phyloP scores from a whole-genome alignment of 2,797 vertebrate genomes.

The Aulostomus chinensis region DNA sequence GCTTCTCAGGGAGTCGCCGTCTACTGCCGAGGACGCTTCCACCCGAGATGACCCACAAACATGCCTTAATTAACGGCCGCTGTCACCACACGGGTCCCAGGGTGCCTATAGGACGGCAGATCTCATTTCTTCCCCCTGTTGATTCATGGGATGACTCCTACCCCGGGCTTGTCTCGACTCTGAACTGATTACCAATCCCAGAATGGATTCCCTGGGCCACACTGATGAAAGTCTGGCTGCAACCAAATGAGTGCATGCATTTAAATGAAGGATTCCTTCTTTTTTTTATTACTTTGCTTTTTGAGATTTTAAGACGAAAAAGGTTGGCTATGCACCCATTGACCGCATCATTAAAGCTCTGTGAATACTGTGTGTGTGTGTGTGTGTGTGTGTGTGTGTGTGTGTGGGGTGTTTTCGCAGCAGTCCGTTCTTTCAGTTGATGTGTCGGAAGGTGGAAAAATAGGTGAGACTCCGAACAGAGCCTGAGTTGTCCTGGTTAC shows the following conservation, averaged over 20 bases:
- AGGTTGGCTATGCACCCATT: slow-evolving; percentile 6
- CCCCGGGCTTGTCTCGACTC: slow-evolving; percentile 21
- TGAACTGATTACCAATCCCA: slow-evolving; percentile 43
- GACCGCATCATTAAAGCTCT: too few relatives aligned
- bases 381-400: too few relatives aligned
- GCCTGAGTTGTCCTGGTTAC: too few relatives aligned
- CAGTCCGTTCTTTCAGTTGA: too few relatives aligned
- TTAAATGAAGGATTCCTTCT: slow-evolving; percentile 29
- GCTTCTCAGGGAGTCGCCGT: slow-evolving; percentile 42
- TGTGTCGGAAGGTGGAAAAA: too few relatives aligned
- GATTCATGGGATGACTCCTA: slow-evolving; percentile 31
- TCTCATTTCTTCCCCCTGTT: slow-evolving; percentile 40
- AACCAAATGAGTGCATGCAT: slow-evolving; percentile 25
- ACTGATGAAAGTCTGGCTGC: slow-evolving; percentile 43
- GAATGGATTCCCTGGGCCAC: slow-evolving; percentile 3
- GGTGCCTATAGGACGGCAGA: slow-evolving; percentile 15
- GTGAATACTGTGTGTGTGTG: too few relatives aligned
- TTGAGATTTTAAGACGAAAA: slow-evolving; percentile 2
- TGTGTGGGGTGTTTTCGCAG: too few relatives aligned
- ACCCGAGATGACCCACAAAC: slow-evolving; percentile 38
- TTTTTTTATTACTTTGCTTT: slow-evolving; percentile 9
- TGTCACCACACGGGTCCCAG: slow-evolving; percentile 30
- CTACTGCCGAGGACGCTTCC: slow-evolving; percentile 29
- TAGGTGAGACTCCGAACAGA: too few relatives aligned
- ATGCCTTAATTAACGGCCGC: slow-evolving; percentile 40